Evolutionary conservation across 2,888 invertebrate species (phyloP).

Genomic region (Bellardia bayeri): DNA sequence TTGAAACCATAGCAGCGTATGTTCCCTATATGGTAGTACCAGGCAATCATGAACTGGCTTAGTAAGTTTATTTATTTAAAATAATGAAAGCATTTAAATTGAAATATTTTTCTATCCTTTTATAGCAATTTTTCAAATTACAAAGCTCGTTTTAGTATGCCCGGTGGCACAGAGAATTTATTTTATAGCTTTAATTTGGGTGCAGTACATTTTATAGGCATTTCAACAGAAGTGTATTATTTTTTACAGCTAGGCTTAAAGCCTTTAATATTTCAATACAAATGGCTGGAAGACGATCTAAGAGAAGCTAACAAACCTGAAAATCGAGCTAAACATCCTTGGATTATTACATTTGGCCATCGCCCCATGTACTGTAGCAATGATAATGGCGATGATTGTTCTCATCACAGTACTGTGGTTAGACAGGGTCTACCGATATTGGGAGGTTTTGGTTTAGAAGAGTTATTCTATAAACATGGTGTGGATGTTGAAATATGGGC

Average conservation of each 20-base stretch:
- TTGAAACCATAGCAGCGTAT: conserved; percentile 94
- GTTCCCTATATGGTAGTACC: conserved; percentile 96
- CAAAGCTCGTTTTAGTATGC: conserved; percentile 96
- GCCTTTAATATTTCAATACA: conserved; percentile 91
- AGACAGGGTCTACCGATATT: conserved; percentile 88
- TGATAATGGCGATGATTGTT: conserved; percentile 91
- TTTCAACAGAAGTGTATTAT: conserved; percentile 98
- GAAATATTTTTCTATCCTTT: conserved; percentile 63
- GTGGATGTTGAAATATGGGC: conserved; percentile 98
- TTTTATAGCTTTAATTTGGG: conserved; percentile 96
- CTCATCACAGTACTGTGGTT: conserved; percentile 87
- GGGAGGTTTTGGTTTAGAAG: conserved; percentile 90
- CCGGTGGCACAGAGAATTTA: conserved; percentile 88
- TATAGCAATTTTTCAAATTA: conserved; percentile 97
- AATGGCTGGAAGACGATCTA: conserved; percentile 95
- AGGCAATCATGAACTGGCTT: conserved; percentile 95
- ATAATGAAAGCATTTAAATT: background rate
- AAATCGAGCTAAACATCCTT: conserved; percentile 90
- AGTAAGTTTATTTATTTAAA: conserved; percentile 86
- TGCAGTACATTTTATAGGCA: conserved; percentile 94
- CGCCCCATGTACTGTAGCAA: conserved; percentile 97
- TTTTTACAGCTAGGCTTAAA: conserved; percentile 94
- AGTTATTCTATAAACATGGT: conserved; percentile 93
- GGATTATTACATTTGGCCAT: conserved; percentile 94
- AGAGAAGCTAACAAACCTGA: conserved; percentile 89